A percentile compares a stretch with the other conserved stretches of the same genome.
Conservation (phyloP, 2,888 invertebrate species). For the Autographa pulchrina region DNA sequence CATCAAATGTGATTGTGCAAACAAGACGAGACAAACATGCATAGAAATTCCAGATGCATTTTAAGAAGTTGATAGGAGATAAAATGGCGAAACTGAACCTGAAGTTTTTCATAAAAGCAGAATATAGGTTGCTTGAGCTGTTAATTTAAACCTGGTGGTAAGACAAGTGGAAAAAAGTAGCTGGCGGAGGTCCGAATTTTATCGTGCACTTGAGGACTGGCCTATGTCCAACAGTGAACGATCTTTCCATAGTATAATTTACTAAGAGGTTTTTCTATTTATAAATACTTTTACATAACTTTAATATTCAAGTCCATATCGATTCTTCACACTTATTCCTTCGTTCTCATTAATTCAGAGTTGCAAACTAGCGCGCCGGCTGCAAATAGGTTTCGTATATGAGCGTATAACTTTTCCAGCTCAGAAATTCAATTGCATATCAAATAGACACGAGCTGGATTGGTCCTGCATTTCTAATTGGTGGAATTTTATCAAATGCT, state of each 20-base stretch:
- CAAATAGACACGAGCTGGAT: background rate
- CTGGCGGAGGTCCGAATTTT: no score
- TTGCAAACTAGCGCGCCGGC: background rate
- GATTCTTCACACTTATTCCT: background rate
- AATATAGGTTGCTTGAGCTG: no score
- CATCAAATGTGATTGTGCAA: slow-evolving; percentile 16
- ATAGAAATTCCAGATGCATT: background rate
- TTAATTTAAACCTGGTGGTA: no score
- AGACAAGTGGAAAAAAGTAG: no score
- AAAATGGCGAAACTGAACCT: no score
- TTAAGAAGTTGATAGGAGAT: background rate
- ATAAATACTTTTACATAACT: background rate
- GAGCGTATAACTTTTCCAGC: background rate
- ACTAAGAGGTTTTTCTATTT: background rate
- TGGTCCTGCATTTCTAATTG: background rate
- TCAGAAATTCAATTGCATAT: background rate
- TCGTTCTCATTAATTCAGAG: background rate
- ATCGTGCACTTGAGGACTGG: no score
- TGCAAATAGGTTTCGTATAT: background rate
- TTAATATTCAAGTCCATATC: background rate
- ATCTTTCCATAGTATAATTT: background rate
- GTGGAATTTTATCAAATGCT: background rate
- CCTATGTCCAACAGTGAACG: no score
- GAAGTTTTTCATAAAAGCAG: no score
- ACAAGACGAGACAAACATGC: slow-evolving; percentile 6